Evolutionary conservation across 2,113 vertebrate species (phyloP).

Genomic region (Clarias magur): DNA sequence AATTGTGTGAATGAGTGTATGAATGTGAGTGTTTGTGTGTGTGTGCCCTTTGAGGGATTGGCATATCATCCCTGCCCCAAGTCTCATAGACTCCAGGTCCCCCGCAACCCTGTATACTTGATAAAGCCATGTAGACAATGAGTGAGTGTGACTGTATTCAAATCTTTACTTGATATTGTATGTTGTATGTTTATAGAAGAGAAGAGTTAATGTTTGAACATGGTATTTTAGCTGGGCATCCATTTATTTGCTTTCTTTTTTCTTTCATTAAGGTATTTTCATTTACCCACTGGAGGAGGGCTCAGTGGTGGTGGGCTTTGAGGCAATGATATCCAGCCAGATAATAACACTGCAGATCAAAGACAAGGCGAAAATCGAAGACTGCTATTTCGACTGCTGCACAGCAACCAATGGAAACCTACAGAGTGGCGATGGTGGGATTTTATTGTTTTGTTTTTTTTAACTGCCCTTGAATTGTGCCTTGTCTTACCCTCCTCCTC

Average conservation of each 20-base stretch:
- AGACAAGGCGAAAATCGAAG: conserved; percentile 88
- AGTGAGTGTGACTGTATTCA: too few species aligned
- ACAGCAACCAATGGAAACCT: conserved; percentile 61
- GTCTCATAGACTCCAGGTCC: too few species aligned
- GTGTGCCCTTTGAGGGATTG: too few species aligned
- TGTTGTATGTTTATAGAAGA: neutral
- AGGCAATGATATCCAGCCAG: conserved; percentile 81
- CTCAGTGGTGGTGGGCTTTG: conserved; percentile 86
- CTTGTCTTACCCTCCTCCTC: neutral
- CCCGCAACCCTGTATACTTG: too few species aligned
- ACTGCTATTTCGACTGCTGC: conserved; percentile 70
- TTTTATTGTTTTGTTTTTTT: neutral
- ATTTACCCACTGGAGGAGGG: conserved; percentile 89
- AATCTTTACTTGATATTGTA: neutral
- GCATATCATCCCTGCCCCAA: too few species aligned
- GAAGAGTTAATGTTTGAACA: neutral
- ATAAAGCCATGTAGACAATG: too few species aligned
- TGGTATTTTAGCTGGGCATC: neutral
- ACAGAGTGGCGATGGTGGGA: conserved; percentile 74
- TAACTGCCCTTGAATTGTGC: neutral
- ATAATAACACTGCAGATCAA: conserved; percentile 89
- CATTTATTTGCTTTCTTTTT: neutral
- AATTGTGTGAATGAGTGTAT: too few species aligned
- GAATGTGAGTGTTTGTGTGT: too few species aligned
- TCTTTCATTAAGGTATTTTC: conserved; percentile 80